Evolutionary conservation across 1,140 invertebrate genomes (phyloP).

Genomic region (Drosophila repleta): DNA sequence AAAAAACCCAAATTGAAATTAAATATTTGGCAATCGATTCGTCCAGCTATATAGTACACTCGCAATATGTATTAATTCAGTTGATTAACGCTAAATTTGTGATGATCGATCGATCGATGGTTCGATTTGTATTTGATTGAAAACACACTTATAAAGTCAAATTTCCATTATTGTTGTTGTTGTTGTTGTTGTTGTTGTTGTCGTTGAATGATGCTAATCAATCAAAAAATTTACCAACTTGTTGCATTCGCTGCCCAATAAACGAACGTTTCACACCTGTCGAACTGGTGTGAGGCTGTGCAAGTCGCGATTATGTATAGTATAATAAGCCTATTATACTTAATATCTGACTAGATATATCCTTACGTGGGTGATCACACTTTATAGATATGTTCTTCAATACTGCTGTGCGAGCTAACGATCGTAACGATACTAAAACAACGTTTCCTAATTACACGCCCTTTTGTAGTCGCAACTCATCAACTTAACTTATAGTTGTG

Average conservation of each 20-base stretch:
- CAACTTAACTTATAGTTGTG: constrained; percentile 17
- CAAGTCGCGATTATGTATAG: constrained; percentile 29
- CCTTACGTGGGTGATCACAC: constrained; percentile 35
- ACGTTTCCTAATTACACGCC: constrained; percentile 67
- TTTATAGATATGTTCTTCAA: constrained; percentile 1
- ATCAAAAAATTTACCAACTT: constrained; percentile 67
- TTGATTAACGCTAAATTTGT: constrained; percentile 51
- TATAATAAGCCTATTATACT: too few species aligned
- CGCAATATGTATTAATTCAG: neutral
- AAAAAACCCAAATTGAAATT: constrained; percentile 51
- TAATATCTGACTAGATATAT: too few species aligned
- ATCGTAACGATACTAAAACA: constrained; percentile 56
- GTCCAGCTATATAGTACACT: constrained; percentile 29
- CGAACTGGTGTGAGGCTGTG: constrained; percentile 59
- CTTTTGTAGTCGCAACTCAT: constrained; percentile 60
- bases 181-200: neutral
- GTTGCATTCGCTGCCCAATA: constrained; percentile 40
- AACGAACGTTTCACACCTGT: constrained; percentile 15
- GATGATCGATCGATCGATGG: constrained; percentile 11
- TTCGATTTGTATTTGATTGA: constrained; percentile 31
- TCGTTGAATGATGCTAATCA: constrained; percentile 60
- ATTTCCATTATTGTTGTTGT: neutral
- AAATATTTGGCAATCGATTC: constrained; percentile 64
- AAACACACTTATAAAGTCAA: constrained; percentile 16
- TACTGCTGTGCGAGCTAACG: constrained; percentile 13